These are phyloP conservation scores for Muntiacus muntjak DNA, from an alignment of 2,113 vertebrate genomes.

Conservation along the genomic window DNA sequence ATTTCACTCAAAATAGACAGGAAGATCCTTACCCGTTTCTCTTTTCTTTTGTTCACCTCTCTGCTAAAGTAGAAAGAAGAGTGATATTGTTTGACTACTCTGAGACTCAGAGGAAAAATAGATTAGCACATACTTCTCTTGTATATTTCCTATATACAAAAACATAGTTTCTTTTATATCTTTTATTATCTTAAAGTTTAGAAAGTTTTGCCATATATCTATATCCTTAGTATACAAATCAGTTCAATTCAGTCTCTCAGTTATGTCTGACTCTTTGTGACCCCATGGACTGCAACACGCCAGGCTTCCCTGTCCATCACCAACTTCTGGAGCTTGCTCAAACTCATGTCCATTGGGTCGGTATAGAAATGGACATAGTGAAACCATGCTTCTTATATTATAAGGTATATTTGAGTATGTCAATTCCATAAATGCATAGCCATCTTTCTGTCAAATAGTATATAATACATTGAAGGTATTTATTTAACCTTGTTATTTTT, in stretches of 20 bases:
- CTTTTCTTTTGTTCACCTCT: neutral
- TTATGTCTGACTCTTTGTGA: neutral
- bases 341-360: neutral
- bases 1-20: neutral
- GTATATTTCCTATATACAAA: neutral
- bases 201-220: neutral
- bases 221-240: neutral
- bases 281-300: neutral
- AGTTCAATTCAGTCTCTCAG: neutral
- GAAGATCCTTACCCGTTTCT: neutral
- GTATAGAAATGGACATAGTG: neutral
- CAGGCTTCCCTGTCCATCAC: neutral
- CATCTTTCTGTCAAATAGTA: neutral
- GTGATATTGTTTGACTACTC: neutral
- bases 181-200: neutral
- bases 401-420: neutral
- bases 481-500: neutral
- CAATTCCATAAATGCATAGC: neutral
- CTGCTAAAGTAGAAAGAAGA: neutral
- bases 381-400: neutral
- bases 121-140: neutral
- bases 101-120: neutral
- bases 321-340: neutral
- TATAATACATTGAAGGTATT: neutral
- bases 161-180: neutral